A percentile compares a stretch with the other conserved stretches of the same genome.
phyloP scores from a whole-genome alignment of 2,113 vertebrate genomes.

The Pavo muticus region DNA sequence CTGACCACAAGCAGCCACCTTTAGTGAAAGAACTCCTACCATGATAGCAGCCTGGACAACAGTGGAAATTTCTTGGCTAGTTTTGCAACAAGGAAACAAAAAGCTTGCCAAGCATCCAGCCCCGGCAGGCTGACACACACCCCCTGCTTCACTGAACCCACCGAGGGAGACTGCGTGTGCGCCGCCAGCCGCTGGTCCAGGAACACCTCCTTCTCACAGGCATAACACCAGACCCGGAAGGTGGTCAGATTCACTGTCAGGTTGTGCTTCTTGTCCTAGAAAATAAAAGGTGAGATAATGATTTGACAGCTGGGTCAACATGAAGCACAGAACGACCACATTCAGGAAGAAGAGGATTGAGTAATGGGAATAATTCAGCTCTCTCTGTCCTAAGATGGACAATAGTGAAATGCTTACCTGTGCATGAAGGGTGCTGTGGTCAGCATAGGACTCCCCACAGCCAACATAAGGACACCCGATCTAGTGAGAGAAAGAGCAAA shows the following conservation, averaged over 20 bases:
- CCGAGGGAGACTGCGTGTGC: not conserved
- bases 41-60: not conserved
- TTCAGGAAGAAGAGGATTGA: not conserved
- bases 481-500: slow-evolving; percentile 70
- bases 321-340: not conserved
- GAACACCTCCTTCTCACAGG: slow-evolving; percentile 96
- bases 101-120: rapidly evolving
- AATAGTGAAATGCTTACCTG: slow-evolving; percentile 81
- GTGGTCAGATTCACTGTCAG: slow-evolving; percentile 98
- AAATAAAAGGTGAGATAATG: not conserved
- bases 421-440: slow-evolving; percentile 96
- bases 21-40: not conserved
- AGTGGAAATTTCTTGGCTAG: not conserved
- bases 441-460: slow-evolving; percentile 94
- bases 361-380: not conserved
- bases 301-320: not conserved
- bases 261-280: slow-evolving; percentile 91
- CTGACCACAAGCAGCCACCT: not conserved
- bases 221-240: slow-evolving; percentile 95
- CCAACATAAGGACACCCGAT: slow-evolving; percentile 92
- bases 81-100: not conserved
- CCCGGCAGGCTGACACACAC: not conserved
- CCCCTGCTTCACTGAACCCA: slow-evolving; percentile 82
- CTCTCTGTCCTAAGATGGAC: not conserved
- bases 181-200: slow-evolving; percentile 83